A percentile compares a stretch with the other conserved stretches of the same genome.
These are phyloP conservation scores for Mycalesis mineus DNA, from an alignment of 2,888 invertebrate genomes.

Conservation along the genomic window DNA sequence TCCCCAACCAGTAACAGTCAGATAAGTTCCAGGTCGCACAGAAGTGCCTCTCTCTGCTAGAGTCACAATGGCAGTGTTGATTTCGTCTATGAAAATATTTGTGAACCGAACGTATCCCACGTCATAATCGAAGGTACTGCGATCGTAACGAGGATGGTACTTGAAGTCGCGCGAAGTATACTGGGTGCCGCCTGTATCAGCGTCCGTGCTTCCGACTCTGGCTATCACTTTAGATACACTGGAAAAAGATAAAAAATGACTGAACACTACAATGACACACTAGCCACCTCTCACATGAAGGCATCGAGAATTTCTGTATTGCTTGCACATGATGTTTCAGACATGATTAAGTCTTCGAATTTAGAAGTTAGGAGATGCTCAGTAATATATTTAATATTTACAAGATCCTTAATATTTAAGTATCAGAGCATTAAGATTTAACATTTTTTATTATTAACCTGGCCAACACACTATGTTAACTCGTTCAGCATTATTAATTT, in stretches of 20 bases:
- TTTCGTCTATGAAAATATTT: background rate
- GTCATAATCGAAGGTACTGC: background rate
- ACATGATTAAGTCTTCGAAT: too few relatives aligned
- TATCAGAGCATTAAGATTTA: too few relatives aligned
- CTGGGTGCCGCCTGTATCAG: constrained; percentile 52
- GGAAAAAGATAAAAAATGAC: background rate
- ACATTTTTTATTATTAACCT: too few relatives aligned
- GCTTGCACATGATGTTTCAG: too few relatives aligned
- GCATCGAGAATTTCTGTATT: too few relatives aligned
- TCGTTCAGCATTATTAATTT: too few relatives aligned
- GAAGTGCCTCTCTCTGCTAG: background rate
- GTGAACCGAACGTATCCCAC: background rate
- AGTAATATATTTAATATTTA: too few relatives aligned
- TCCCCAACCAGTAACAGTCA: background rate
- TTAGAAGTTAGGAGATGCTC: too few relatives aligned
- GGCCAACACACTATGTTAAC: too few relatives aligned
- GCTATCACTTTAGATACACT: constrained; percentile 37
- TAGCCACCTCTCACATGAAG: too few relatives aligned
- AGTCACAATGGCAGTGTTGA: background rate
- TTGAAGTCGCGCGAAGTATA: constrained; percentile 46
- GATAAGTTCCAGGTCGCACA: background rate
- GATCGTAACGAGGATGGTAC: constrained; percentile 61
- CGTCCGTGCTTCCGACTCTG: constrained; percentile 57
- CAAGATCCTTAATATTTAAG: too few relatives aligned
- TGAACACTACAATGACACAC: too few relatives aligned